phyloP scores from a whole-genome alignment of 2,797 vertebrate genomes.

The Prionace glauca region DNA sequence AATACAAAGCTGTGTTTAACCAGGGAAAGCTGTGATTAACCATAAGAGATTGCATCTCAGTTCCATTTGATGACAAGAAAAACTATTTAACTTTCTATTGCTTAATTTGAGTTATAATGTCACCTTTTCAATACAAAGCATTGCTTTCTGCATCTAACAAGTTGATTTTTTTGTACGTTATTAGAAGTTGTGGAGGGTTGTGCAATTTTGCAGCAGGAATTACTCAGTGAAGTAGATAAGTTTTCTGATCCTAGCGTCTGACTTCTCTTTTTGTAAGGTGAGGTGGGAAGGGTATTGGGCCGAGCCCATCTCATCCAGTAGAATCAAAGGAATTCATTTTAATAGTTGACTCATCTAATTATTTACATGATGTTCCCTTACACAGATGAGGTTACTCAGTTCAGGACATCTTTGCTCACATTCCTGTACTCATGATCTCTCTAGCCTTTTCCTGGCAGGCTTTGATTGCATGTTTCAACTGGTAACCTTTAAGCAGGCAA shows the following conservation, averaged over 20 bases:
- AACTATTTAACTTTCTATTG: neutral
- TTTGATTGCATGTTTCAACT: neutral
- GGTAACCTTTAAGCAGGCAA: neutral
- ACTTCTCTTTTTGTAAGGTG: neutral
- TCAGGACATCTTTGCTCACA: neutral
- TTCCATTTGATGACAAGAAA: neutral
- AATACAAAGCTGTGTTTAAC: neutral
- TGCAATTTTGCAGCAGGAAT: neutral
- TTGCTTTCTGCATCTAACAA: neutral
- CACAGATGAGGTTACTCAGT: neutral
- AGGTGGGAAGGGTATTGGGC: neutral
- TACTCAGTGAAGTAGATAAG: neutral
- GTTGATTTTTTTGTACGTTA: neutral
- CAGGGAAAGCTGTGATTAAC: neutral
- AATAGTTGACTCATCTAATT: neutral
- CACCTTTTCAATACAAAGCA: neutral
- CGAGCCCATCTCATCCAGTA: neutral
- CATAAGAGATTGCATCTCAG: neutral
- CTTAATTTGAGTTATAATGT: neutral
- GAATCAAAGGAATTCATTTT: neutral
- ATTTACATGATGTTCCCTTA: neutral
- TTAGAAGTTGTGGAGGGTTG: neutral
- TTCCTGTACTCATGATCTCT: neutral
- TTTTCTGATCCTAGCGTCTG: neutral
- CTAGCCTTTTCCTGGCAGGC: conserved; percentile 3